Evolutionary conservation across 2,888 invertebrate species (phyloP), one percentile per base, ranked within the genome.

Genomic region (Drosophila rellima): DNA sequence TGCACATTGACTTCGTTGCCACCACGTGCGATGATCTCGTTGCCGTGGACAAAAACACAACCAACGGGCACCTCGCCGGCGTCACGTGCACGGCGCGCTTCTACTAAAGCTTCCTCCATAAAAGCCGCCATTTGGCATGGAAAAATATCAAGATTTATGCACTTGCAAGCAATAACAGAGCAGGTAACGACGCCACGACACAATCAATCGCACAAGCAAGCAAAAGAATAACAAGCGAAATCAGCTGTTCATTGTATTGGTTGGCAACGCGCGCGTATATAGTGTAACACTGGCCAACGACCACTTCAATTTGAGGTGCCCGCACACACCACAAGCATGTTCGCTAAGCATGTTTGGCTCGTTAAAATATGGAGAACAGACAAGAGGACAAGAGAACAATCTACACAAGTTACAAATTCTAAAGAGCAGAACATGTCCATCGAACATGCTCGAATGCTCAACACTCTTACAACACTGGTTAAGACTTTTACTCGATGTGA

Each of bases 11-110:
- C 98, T 81, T 95, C 95, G 93, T 99, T 99, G 72, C 96, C 94
- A 26, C 98, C 98, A 69, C 94, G 94, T 0, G 97, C 98, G 71
- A 98, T 93, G 40, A 97, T 94, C 86, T 94, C 90, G 70, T 94
- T 93, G 52, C 95, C 92, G 82, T 95, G 94, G 17, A 97, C 95
- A 91, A 99, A 97, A 50, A 99, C 95, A 93, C 99, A 99, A 2
- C 99, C 99, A 13, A 99, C 98, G 7, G 99, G 99, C 31, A 99
- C 99, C 94, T 99, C 99, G 71, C 97, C 96, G 3, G 93, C 94
- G 62, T 93, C 91, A 66, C 90, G 81, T 20, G 98, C 98, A 91
- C 96, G 95, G 66, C 94, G 93, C 0, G 98, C 99, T 90, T 95
- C 94, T 52, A 93, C 93, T 83, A 97, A 94, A 11, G 97, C 97